Evolutionary conservation across 2,797 vertebrate genomes (phyloP).

Genomic region (Pachyuromys duprasi): DNA sequence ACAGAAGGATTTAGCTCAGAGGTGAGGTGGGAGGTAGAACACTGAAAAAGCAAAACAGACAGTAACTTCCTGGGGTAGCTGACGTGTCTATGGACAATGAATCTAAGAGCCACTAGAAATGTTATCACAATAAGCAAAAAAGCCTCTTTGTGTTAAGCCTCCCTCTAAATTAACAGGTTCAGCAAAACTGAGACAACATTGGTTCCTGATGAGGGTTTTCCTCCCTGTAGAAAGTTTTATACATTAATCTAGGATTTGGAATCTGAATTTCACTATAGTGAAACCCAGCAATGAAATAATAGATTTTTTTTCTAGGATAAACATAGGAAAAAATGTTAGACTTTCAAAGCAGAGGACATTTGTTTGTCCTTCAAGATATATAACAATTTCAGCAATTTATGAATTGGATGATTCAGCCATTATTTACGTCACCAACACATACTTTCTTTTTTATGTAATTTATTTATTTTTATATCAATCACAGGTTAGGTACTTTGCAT

Average conservation of each 20-base stretch:
- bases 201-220: neutral
- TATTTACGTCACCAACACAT: neutral
- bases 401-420: neutral
- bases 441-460: no score
- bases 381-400: neutral
- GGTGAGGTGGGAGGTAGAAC: neutral
- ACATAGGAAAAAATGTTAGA: neutral
- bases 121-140: neutral
- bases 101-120: neutral
- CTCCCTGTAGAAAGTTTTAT: neutral
- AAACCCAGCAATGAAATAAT: neutral
- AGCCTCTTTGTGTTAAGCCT: neutral
- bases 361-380: neutral
- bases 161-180: neutral
- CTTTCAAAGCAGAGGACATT: conserved; percentile 21
- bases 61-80: no score
- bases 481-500: no score
- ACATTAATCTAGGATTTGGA: neutral
- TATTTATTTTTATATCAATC: no score
- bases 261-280: neutral
- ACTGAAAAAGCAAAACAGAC: neutral
- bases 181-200: neutral
- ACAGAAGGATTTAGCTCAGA: neutral
- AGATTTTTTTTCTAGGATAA: neutral
- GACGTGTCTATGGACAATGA: neutral